Conservation (phyloP, 2,797 vertebrate species). For the Margarornis squamiger region DNA sequence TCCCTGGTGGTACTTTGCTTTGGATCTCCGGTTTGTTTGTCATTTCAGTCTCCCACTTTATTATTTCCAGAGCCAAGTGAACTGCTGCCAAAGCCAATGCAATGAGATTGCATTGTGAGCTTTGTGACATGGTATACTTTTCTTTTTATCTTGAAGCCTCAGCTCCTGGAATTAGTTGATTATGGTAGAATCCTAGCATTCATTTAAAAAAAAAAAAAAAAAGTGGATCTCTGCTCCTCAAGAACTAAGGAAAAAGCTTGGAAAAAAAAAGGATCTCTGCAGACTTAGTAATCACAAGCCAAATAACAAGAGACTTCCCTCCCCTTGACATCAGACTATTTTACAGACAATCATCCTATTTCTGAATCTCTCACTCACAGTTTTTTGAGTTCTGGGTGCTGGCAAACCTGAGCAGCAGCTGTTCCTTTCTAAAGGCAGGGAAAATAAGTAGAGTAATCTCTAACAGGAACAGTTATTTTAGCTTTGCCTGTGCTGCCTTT, state of each 20-base stretch:
- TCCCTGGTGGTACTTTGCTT: conserved; percentile 45
- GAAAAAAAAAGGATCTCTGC: neutral
- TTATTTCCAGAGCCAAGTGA: conserved; percentile 67
- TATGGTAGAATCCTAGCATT: conserved; percentile 26
- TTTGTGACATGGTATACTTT: conserved; percentile 43
- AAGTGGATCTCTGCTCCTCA: conserved; percentile 1
- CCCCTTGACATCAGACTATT: neutral
- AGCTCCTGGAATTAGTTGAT: conserved; percentile 59
- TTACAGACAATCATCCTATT: conserved; percentile 42
- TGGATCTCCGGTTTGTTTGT: conserved; percentile 61
- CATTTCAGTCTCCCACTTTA: conserved; percentile 62
- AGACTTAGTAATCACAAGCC: conserved; percentile 8
- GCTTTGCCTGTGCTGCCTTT: neutral
- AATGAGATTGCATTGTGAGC: conserved; percentile 66
- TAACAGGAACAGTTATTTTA: neutral
- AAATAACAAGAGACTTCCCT: neutral
- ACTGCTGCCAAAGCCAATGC: conserved; percentile 49
- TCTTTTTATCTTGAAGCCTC: conserved; percentile 51
- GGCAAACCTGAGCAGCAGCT: conserved; percentile 53
- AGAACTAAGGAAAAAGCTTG: neutral
- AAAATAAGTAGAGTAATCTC: neutral
- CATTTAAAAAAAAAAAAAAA: neutral
- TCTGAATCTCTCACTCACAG: conserved; percentile 23
- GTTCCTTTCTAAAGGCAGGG: conserved; percentile 34
- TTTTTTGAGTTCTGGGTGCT: conserved; percentile 31